Evolutionary conservation across 2,888 invertebrate species (phyloP).

Genomic region (Melanargia galathea): DNA sequence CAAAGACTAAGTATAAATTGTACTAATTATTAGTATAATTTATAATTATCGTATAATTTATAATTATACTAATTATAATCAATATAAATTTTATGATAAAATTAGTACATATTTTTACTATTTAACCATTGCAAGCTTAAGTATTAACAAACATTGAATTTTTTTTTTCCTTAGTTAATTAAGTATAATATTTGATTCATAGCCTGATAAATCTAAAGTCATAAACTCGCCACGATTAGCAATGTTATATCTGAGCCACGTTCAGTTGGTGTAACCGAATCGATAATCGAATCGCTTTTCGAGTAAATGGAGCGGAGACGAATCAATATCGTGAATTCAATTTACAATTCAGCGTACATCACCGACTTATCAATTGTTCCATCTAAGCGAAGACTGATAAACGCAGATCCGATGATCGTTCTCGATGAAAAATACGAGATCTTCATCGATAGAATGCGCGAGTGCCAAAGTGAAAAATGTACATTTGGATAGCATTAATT

Average conservation of each 20-base stretch:
- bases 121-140: too few relatives aligned
- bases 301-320: conserved; percentile 74
- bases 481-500: conserved; percentile 83
- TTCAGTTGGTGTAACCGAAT: conserved; percentile 61
- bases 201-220: conserved; percentile 4
- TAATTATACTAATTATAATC: too few relatives aligned
- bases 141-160: background rate
- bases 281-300: conserved; percentile 73
- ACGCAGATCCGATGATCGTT: conserved; percentile 74
- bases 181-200: background rate
- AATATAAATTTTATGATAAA: too few relatives aligned
- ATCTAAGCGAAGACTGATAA: conserved; percentile 79
- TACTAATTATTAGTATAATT: too few relatives aligned
- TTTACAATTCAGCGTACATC: conserved; percentile 78
- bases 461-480: conserved; percentile 81
- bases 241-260: conserved; percentile 59
- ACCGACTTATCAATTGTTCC: conserved; percentile 80
- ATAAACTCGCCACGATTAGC: conserved; percentile 48
- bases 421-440: conserved; percentile 77
- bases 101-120: too few relatives aligned
- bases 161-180: background rate
- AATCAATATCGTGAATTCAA: conserved; percentile 78
- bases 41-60: too few relatives aligned
- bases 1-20: too few relatives aligned
- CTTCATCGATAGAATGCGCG: conserved; percentile 78